A percentile compares a stretch with the other conserved stretches of the same genome.
phyloP scores from a whole-genome alignment of 2,888 invertebrate genomes.

The Bugula neritina region DNA sequence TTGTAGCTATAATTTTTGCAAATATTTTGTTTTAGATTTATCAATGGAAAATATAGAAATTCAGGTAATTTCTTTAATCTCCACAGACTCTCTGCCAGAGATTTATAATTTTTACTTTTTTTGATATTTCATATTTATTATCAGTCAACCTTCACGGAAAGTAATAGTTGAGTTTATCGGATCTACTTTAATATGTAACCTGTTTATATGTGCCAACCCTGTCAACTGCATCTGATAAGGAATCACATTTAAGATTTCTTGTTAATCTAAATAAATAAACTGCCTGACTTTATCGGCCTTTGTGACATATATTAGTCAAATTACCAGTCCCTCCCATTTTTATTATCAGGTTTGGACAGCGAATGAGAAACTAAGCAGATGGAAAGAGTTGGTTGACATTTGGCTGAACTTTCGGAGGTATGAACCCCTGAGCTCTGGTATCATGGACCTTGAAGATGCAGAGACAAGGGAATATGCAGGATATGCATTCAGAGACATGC shows the following conservation, averaged over 20 bases:
- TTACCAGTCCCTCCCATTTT: too few species aligned
- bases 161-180: not conserved
- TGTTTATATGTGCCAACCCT: too few species aligned
- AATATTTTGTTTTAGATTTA: too few species aligned
- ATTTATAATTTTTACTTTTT: not conserved
- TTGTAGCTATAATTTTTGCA: too few species aligned
- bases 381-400: slow-evolving; percentile 2
- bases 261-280: too few species aligned
- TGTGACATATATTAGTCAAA: too few species aligned
- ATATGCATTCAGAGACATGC: not conserved
- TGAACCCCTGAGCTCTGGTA: not conserved
- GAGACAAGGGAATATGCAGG: not conserved
- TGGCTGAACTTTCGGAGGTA: not conserved
- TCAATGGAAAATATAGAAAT: not conserved
- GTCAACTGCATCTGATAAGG: too few species aligned
- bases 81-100: not conserved
- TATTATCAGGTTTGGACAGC: slow-evolving; percentile 14
- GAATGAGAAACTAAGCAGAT: not conserved
- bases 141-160: too few species aligned
- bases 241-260: too few species aligned
- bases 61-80: not conserved
- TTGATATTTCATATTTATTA: too few species aligned
- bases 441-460: not conserved
- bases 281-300: too few species aligned
- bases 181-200: too few species aligned